Base-by-base conservation (phyloP, 2,888 invertebrate genomes). In the Notodonta ziczac region DNA sequence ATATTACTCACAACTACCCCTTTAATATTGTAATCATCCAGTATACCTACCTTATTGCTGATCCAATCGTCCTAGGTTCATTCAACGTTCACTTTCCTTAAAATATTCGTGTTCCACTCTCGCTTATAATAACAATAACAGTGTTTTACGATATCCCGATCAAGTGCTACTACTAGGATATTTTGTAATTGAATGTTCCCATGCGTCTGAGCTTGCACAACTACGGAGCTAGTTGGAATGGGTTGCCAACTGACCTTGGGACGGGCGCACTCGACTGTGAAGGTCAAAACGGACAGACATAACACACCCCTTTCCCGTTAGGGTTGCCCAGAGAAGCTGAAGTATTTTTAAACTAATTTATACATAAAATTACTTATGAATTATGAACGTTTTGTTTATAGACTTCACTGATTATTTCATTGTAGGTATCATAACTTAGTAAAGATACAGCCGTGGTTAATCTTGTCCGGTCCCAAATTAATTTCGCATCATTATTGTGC, bases 301-400 rank as follows among this genome's bases (percentile, higher is more conserved):
- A 44, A 69, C 65, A 70, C 65, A 70, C 73, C 71, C 65, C 52
- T 35, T 55, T 56, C 40, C 42, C 5, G 10, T 39, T 57, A 55
- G 54, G 56, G 55, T 59, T 55, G 56, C 40, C 52, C 52, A 53
- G 8, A 13, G 24, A 56, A 48, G 1, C 12, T n/a, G 48, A n/a
- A 1, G 6, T 9, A 13, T 10, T 5, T 13, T 44, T 44, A 13
- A 24, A 2, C 24, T 24, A 24, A 2, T 24, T 24, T 24, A 24
- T 24, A 2, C 24, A 5, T 44, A 44, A n/a, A n/a, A n/a, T n/a
- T n/a, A n/a, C n/a, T n/a, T n/a, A 13, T 44, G 44, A 13, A 44
- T 44, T 44, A 35, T 44, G 6, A 44, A 44, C 6, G 9, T 44
- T 4, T 44, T 44, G 10, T 2, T 13, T 44, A 8, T 9, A 44